phyloP scores from a whole-genome alignment of 1,140 invertebrate genomes.

The Matsumurasca onukii region DNA sequence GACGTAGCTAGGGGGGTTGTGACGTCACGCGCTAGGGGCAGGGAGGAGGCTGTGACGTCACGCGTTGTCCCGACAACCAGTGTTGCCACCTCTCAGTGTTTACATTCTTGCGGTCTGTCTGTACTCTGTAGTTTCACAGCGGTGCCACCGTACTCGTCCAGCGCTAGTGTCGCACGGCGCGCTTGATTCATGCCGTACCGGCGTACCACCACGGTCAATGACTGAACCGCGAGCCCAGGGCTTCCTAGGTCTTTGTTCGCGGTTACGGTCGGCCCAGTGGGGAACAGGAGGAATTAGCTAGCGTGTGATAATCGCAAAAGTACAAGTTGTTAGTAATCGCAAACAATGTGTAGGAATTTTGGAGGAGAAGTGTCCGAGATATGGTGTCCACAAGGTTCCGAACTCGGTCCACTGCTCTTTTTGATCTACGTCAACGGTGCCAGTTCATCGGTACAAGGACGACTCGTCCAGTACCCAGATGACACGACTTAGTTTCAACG shows the following conservation, averaged over 20 bases:
- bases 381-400: no score
- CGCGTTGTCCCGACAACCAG: conserved; percentile 20
- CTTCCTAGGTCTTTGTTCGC: neutral
- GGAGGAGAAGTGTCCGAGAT: no score
- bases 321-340: no score
- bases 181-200: neutral
- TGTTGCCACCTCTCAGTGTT: conserved; percentile 21
- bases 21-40: conserved; percentile 17
- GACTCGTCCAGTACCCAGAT: no score
- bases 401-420: no score
- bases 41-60: conserved; percentile 18
- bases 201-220: neutral
- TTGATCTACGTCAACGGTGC: no score
- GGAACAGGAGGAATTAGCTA: neutral
- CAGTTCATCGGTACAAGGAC: no score
- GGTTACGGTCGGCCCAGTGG: neutral
- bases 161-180: neutral
- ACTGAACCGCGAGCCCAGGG: no score
- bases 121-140: neutral
- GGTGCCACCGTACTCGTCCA: neutral
- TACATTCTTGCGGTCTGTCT: conserved; percentile 8
- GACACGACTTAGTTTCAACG: no score
- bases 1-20: conserved; percentile 13
- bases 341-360: no score
- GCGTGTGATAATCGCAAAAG: no score